Conservation (phyloP, 2,113 vertebrate species). For the Acrocephalus kingi region DNA sequence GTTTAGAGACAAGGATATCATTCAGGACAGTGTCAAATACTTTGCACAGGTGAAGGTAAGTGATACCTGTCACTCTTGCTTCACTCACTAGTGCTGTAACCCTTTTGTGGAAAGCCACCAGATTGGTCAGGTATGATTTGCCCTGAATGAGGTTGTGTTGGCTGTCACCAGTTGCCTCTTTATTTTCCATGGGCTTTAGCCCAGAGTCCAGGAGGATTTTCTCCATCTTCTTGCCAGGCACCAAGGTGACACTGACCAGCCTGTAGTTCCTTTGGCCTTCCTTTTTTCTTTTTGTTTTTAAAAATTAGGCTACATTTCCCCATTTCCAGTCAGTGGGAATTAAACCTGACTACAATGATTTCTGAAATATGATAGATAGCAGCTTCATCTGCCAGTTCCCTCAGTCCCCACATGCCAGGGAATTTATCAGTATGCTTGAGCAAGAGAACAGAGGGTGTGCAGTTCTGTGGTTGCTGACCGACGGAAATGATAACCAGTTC, state of each 20-base stretch:
- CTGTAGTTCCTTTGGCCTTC: not conserved
- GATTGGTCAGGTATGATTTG: not conserved
- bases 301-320: not conserved
- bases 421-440: not conserved
- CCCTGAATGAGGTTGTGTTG: not conserved
- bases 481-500: not conserved
- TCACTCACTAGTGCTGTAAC: not conserved
- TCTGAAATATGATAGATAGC: not conserved
- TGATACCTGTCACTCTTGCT: not conserved
- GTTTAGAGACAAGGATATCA: not conserved
- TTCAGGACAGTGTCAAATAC: rapidly evolving
- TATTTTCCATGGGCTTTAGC: not conserved
- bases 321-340: not conserved
- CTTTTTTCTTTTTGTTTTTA: not conserved
- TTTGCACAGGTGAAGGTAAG: not conserved
- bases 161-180: not conserved
- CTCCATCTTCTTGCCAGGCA: not conserved
- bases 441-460: not conserved
- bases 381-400: not conserved
- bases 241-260: not conserved
- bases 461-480: not conserved
- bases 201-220: not conserved
- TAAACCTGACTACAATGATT: not conserved
- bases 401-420: not conserved
- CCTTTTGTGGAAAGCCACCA: not conserved